phyloP scores from a whole-genome alignment of 2,888 invertebrate genomes.

The Pemphredon lugubris region DNA sequence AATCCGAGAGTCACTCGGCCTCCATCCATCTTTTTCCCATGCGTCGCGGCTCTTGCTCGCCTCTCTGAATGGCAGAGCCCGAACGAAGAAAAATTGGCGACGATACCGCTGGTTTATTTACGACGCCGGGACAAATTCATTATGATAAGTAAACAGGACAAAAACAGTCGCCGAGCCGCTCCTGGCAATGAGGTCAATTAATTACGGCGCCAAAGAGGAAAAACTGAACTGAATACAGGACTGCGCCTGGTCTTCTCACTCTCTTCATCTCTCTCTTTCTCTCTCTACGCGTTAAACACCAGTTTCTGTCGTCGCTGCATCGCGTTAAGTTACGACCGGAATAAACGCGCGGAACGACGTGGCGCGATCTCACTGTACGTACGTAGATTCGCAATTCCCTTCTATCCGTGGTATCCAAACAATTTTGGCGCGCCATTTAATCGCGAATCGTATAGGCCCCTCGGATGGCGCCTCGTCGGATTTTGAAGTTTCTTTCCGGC shows the following conservation, averaged over 20 bases:
- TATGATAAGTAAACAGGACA: conserved; percentile 36
- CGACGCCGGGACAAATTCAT: conserved; percentile 43
- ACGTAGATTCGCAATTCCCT: background rate
- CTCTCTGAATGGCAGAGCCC: too few relatives aligned
- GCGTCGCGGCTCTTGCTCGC: too few relatives aligned
- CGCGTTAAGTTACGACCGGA: conserved; percentile 9
- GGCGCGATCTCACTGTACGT: background rate
- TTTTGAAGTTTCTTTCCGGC: background rate
- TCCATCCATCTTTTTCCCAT: too few relatives aligned
- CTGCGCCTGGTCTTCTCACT: conserved; percentile 1
- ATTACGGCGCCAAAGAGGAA: conserved; percentile 47
- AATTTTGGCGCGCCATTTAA: background rate
- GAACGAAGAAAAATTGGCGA: background rate
- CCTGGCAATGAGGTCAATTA: conserved; percentile 50
- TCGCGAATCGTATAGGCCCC: background rate
- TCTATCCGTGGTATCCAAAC: too few relatives aligned
- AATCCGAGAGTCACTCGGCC: too few relatives aligned
- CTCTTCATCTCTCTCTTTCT: conserved; percentile 9
- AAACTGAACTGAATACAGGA: conserved; percentile 38
- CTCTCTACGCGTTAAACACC: conserved; percentile 24
- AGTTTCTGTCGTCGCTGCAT: conserved; percentile 17
- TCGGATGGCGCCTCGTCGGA: background rate
- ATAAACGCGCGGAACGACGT: conserved; percentile 12
- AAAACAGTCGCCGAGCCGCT: conserved; percentile 27
- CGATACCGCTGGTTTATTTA: conserved; percentile 8